Percentiles rank a stretch among this genome's conserved stretches.
These are phyloP conservation scores for Drepana falcataria DNA, from an alignment of 2,888 invertebrate species.

Conservation along the genomic window DNA sequence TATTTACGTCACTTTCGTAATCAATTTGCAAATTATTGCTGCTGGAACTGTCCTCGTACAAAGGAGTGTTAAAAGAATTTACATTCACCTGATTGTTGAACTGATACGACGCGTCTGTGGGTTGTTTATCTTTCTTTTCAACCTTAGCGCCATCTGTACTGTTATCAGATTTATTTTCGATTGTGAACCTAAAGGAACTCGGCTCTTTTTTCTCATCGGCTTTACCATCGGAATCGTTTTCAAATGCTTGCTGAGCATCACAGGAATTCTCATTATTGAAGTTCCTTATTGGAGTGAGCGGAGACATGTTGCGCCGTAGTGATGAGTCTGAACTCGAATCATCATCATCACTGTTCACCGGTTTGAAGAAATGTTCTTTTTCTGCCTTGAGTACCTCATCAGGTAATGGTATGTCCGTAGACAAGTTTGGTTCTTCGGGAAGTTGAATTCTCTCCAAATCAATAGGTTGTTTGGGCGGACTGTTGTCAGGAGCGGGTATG, in stretches of 20 bases:
- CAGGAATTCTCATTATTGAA: conserved; percentile 71
- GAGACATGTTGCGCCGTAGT: conserved; percentile 67
- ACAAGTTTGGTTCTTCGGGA: conserved; percentile 44
- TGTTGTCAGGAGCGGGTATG: conserved; percentile 41
- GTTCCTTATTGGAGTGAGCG: conserved; percentile 67
- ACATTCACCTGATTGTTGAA: conserved; percentile 63
- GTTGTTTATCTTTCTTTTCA: conserved; percentile 51
- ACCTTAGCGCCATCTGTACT: conserved; percentile 36
- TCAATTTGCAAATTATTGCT: conserved; percentile 66
- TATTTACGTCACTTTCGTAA: conserved; percentile 71
- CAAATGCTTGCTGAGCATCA: conserved; percentile 70
- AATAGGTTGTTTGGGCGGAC: conserved; percentile 49
- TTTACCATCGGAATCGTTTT: conserved; percentile 50
- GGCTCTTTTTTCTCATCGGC: conserved; percentile 52
- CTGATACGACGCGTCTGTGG: conserved; percentile 47
- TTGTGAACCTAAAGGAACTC: conserved; percentile 59
- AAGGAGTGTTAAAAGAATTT: conserved; percentile 56
- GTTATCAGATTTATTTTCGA: conserved; percentile 58
- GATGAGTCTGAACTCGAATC: conserved; percentile 68
- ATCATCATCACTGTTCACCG: conserved; percentile 55
- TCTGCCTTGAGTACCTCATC: conserved; percentile 39
- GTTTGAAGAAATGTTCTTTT: conserved; percentile 52
- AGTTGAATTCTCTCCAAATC: conserved; percentile 56
- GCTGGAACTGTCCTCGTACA: conserved; percentile 70
- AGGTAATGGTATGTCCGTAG: conserved; percentile 50